These are phyloP conservation scores for Invenusta paracnida DNA, from an alignment of 2,888 invertebrate genomes.

Conservation along the genomic window DNA sequence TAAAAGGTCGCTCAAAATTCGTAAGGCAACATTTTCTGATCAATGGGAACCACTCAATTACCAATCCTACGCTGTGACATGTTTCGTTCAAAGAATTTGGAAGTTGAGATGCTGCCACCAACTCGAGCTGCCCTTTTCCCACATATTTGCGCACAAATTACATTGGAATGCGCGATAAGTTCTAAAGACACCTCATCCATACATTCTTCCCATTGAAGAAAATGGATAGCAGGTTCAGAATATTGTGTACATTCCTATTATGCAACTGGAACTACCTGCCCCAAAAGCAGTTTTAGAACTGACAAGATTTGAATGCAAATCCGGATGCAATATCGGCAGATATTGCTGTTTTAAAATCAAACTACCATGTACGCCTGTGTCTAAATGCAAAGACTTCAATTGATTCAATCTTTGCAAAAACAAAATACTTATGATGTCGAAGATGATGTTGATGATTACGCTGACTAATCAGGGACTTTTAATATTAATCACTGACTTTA, in stretches of 20 bases:
- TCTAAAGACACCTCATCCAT: not conserved
- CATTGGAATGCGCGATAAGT: constrained; percentile 11
- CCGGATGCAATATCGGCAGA: not conserved
- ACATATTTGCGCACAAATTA: constrained; percentile 3
- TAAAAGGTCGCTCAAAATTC: not conserved
- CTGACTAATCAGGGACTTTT: too few species aligned
- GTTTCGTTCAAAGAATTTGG: constrained; percentile 27
- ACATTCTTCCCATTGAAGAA: not conserved
- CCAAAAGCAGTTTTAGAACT: not conserved
- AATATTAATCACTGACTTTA: too few species aligned
- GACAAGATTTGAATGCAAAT: not conserved
- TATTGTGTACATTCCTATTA: not conserved
- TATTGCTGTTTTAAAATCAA: not conserved
- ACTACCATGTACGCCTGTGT: not conserved
- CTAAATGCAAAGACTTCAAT: not conserved
- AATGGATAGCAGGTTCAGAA: not conserved
- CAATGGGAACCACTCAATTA: not conserved
- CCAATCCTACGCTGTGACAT: not conserved
- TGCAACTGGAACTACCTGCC: not conserved
- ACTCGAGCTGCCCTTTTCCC: not conserved
- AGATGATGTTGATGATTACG: too few species aligned
- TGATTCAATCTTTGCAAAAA: not conserved
- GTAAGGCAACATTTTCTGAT: not conserved
- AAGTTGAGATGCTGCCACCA: not conserved
- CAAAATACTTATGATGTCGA: too few species aligned